phyloP scores from a whole-genome alignment of 2,797 vertebrate species.

The Chelonia mydas region DNA sequence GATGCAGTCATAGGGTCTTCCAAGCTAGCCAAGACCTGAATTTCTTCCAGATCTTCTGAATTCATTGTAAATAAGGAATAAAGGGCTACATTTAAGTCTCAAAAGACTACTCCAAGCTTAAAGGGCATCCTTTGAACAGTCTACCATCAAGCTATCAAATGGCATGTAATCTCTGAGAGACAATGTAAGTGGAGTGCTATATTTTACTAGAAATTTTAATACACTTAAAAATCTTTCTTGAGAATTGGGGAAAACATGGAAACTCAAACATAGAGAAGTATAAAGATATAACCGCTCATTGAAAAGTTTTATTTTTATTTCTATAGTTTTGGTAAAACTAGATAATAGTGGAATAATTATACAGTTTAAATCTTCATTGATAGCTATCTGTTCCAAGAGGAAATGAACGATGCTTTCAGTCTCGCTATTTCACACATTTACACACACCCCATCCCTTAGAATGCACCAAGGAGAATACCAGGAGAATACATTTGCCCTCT shows the following conservation, averaged over 20 bases:
- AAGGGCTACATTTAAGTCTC: not conserved
- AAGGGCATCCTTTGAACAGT: not conserved
- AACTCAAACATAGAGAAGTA: not conserved
- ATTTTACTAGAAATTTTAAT: not conserved
- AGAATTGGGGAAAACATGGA: not conserved
- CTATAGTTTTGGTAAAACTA: not conserved
- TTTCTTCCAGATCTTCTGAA: not conserved
- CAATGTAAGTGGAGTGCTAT: not conserved
- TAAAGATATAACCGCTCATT: not conserved
- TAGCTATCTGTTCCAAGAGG: not conserved
- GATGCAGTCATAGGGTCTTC: not conserved
- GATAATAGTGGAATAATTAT: not conserved
- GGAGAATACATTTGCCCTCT: not conserved
- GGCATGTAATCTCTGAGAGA: not conserved
- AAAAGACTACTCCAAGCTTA: not conserved
- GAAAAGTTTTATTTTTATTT: not conserved
- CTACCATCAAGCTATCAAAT: not conserved
- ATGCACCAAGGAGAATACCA: not conserved
- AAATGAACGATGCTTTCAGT: not conserved
- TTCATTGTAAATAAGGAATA: not conserved
- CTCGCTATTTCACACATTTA: not conserved
- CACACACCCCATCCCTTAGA: not conserved
- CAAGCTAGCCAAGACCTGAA: not conserved
- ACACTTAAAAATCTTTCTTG: not conserved
- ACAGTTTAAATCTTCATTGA: not conserved